A percentile compares a stretch with the other conserved stretches of the same genome.
Evolutionary conservation across 2,888 invertebrate genomes (phyloP).

Genomic region (Lasioglossum pauxillum): DNA sequence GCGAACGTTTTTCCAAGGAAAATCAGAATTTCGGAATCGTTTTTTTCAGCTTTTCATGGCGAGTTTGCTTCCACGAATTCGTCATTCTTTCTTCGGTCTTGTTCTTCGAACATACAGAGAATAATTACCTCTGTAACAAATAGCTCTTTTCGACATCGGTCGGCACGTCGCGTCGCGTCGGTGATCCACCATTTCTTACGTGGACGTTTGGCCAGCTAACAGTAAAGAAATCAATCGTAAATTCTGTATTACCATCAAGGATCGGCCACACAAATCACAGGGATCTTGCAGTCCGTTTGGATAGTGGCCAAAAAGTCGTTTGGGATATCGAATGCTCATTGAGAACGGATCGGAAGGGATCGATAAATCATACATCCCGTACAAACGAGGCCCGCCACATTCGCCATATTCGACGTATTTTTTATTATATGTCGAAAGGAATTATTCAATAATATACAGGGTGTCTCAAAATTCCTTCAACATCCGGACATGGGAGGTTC

Average conservation of each 20-base stretch:
- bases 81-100: too few relatives aligned
- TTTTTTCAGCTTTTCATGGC: too few relatives aligned
- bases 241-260: constrained; percentile 54
- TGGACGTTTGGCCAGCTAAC: constrained; percentile 22
- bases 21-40: too few relatives aligned
- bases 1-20: too few relatives aligned
- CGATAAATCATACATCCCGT: constrained; percentile 64
- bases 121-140: too few relatives aligned
- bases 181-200: constrained; percentile 34
- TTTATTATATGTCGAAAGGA: too few relatives aligned
- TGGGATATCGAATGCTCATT: constrained; percentile 48
- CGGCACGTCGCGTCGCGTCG: background rate
- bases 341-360: constrained; percentile 44
- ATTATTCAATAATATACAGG: too few relatives aligned
- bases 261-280: constrained; percentile 61
- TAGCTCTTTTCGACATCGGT: too few relatives aligned
- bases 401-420: constrained; percentile 2
- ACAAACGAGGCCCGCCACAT: constrained; percentile 48
- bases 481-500: too few relatives aligned
- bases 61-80: background rate
- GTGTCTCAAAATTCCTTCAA: too few relatives aligned
- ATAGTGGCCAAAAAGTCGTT: constrained; percentile 60
- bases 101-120: too few relatives aligned
- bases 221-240: constrained; percentile 58
- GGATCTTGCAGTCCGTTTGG: constrained; percentile 42